Conservation (phyloP, 1,140 invertebrate genomes). For the Hylyphantes graminicola region DNA sequence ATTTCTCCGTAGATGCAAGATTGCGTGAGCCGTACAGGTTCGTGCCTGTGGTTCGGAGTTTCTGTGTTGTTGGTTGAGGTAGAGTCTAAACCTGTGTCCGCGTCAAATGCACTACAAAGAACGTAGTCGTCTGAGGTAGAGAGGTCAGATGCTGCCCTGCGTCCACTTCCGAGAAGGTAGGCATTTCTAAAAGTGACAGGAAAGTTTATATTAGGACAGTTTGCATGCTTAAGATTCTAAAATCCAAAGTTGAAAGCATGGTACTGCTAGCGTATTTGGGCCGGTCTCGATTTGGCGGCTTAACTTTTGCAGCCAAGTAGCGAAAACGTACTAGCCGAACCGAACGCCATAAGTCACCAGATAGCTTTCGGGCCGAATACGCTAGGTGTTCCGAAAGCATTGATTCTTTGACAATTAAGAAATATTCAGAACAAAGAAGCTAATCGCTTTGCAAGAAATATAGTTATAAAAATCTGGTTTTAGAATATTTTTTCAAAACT, state of each 20-base stretch:
- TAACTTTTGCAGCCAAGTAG: too few species aligned
- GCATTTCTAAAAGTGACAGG: conserved; percentile 70
- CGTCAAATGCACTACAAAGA: conserved; percentile 66
- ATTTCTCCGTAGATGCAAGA: conserved; percentile 59
- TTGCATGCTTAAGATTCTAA: not conserved
- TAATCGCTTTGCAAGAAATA: not conserved
- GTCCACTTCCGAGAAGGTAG: conserved; percentile 71
- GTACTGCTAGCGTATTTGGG: too few species aligned
- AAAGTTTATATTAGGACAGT: not conserved
- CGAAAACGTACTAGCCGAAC: too few species aligned
- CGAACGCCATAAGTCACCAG: too few species aligned
- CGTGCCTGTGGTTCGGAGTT: not conserved
- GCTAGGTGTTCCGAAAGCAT: too few species aligned
- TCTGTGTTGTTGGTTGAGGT: not conserved
- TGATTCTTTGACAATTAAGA: not conserved
- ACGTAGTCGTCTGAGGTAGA: conserved; percentile 68
- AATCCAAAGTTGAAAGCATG: not conserved
- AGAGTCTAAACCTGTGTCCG: conserved; percentile 17
- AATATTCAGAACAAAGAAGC: not conserved
- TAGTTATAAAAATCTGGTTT: not conserved
- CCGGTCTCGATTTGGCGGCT: too few species aligned
- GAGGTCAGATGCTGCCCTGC: conserved; percentile 64
- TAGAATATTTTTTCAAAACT: too few species aligned
- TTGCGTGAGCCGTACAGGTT: conserved; percentile 27
- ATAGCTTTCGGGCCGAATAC: too few species aligned